A percentile compares a stretch with the other conserved stretches of the same genome.
Conservation (phyloP, 1,140 invertebrate species). For the Tetramorium simillimum region DNA sequence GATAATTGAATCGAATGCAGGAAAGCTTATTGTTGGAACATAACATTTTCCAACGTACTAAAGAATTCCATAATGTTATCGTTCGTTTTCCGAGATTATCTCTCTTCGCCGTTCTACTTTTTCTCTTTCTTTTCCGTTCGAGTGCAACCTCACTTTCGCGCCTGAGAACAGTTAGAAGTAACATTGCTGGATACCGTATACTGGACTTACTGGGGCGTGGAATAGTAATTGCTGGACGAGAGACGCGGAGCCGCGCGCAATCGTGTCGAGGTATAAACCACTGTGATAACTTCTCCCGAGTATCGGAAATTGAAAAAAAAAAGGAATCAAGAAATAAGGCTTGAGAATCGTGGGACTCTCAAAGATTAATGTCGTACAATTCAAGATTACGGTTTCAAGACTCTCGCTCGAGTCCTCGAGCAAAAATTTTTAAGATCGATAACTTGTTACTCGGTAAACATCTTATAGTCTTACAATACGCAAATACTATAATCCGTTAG, state of each 20-base stretch:
- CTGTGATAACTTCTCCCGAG: not conserved
- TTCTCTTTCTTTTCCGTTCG: not conserved
- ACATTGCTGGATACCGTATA: slow-evolving; percentile 40
- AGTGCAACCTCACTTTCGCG: slow-evolving; percentile 29
- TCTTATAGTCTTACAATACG: not conserved
- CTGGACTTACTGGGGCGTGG: slow-evolving; percentile 37
- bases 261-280: slow-evolving; percentile 17
- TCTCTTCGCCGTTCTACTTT: not conserved
- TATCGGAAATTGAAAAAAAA: slow-evolving; percentile 14
- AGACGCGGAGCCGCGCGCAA: slow-evolving; percentile 15
- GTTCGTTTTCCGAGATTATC: not conserved
- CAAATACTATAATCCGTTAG: not conserved
- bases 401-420: not conserved
- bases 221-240: slow-evolving; percentile 55
- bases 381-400: slow-evolving; percentile 7
- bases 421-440: not conserved
- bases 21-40: not conserved
- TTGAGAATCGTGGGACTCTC: not conserved
- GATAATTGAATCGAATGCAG: slow-evolving; percentile 7
- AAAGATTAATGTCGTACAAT: slow-evolving; percentile 13
- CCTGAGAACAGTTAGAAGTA: slow-evolving; percentile 50
- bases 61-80: not conserved
- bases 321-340: slow-evolving; percentile 6
- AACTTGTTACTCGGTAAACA: not conserved
- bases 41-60: slow-evolving; percentile 28